These are phyloP conservation scores for Drosophila lacteicornis DNA, from an alignment of 1,140 invertebrate genomes.

Conservation along the genomic window DNA sequence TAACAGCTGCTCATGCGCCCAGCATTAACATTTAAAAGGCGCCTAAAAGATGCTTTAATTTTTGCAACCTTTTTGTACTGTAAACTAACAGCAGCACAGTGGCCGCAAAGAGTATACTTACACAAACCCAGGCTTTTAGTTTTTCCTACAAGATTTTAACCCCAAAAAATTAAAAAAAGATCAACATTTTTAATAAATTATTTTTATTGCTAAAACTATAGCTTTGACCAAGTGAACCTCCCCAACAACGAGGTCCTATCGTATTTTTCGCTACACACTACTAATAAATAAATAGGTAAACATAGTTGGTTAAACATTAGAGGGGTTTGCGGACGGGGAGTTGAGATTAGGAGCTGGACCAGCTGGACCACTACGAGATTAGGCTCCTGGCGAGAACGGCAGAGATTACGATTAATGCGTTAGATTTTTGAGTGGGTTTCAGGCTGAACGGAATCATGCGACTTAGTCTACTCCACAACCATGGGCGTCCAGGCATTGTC, in stretches of 20 bases:
- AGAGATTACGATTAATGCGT: slow-evolving; percentile 67
- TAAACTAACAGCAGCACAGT: slow-evolving; percentile 17
- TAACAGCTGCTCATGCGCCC: neutral
- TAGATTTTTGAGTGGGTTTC: slow-evolving; percentile 27
- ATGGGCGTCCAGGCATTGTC: slow-evolving; percentile 80
- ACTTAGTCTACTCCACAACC: slow-evolving; percentile 69
- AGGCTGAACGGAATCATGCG: slow-evolving; percentile 50
- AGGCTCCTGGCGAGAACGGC: slow-evolving; percentile 39
- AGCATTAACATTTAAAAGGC: neutral
- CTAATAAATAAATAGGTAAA: slow-evolving; percentile 79
- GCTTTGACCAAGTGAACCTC: slow-evolving; percentile 33
- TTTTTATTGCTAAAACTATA: slow-evolving; percentile 65
- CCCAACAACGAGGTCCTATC: slow-evolving; percentile 31
- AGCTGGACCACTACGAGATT: slow-evolving; percentile 58
- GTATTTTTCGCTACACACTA: slow-evolving; percentile 57
- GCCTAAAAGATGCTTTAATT: slow-evolving; percentile 50
- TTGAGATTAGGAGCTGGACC: slow-evolving; percentile 53
- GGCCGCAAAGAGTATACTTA: too few species aligned
- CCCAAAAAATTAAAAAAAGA: neutral
- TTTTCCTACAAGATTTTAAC: neutral
- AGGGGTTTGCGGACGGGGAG: slow-evolving; percentile 1
- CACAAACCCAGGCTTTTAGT: too few species aligned
- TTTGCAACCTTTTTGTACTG: neutral
- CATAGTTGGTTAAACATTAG: slow-evolving; percentile 66
- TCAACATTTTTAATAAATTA: slow-evolving; percentile 56